Evolutionary conservation across 1,140 invertebrate genomes (phyloP).

Genomic region (Vanessa atalanta): DNA sequence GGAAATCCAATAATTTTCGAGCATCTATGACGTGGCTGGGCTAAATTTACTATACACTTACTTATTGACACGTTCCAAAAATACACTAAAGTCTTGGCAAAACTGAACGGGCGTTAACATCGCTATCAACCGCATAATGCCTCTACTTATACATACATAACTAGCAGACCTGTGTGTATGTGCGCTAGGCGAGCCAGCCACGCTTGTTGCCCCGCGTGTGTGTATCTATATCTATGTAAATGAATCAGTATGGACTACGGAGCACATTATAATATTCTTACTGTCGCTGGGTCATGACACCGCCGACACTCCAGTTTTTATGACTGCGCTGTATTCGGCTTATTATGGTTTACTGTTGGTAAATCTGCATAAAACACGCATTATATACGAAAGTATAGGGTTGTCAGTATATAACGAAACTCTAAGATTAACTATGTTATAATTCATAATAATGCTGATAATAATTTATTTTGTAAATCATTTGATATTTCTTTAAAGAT

Average conservation of each 20-base stretch:
- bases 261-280: constrained; percentile 25
- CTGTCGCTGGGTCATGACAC: constrained; percentile 28
- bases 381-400: too few species aligned
- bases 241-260: constrained; percentile 26
- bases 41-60: constrained; percentile 74
- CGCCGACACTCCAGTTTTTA: constrained; percentile 24
- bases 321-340: constrained; percentile 11
- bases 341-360: not conserved
- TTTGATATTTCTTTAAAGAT: too few species aligned
- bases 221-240: constrained; percentile 29
- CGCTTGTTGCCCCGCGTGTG: constrained; percentile 22
- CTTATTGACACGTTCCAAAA: constrained; percentile 79
- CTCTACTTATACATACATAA: constrained; percentile 28
- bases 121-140: constrained; percentile 69
- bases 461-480: too few species aligned
- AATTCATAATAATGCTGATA: too few species aligned
- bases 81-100: constrained; percentile 73
- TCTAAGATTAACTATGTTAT: too few species aligned
- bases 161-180: constrained; percentile 4
- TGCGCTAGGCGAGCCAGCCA: constrained; percentile 24
- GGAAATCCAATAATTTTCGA: constrained; percentile 42
- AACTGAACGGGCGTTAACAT: constrained; percentile 75
- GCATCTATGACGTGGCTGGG: constrained; percentile 39
- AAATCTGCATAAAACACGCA: not conserved
- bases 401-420: too few species aligned